Base-by-base conservation (phyloP, 2,888 invertebrate species). In the Ophonus ardosiacus region DNA sequence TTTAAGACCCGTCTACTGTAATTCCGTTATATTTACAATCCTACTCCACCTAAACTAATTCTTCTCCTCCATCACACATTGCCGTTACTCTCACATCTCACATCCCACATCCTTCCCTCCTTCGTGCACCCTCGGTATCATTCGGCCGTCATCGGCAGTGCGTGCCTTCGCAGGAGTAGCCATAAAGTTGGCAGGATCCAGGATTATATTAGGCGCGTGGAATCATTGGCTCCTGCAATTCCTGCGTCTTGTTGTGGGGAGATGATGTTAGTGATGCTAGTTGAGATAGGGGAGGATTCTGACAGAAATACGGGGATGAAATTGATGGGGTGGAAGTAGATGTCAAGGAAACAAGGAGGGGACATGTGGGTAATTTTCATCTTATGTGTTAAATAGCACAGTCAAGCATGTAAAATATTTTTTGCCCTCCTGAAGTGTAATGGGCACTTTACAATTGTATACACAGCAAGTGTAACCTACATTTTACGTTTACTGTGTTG, bases 201-300 rank as follows among this genome's bases (percentile, higher is more conserved):
- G 82, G 71, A 82, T 82, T 82, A 82, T 82, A 71, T 71, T 71
- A 82, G 71, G 43, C 18, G 68, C 56, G 31, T 71, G 43, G 68
- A 57, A 40, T 68, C 65, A 31, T 61, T 51, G 71, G 71, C 56
- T 43, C 40, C 63, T 63, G 38, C 63, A 24, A 40, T 63, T 24
- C 81, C 59, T 61, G 18, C 59, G 31, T 31, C 56, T 17, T 63
- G 65, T 81, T 68, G n/a, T 38, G 15, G 68, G 68, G 38, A 74
- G 71, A 68, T 17, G 71, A 74, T 43, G 71, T 74, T 18, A 51
- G 43, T 51, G 43, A 51, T 51, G 43, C 43, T 51, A 51, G 43
- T 51, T 51, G 43, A 51, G 43, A 51, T 51, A 51, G 13, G 43
- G 43, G 31, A 31, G 43, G 43, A 51, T 13, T 13, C 10, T 51